Percentiles rank a stretch among this genome's conserved stretches.
Evolutionary conservation across 2,888 invertebrate species (phyloP).

Genomic region (Dascillus cervinus): DNA sequence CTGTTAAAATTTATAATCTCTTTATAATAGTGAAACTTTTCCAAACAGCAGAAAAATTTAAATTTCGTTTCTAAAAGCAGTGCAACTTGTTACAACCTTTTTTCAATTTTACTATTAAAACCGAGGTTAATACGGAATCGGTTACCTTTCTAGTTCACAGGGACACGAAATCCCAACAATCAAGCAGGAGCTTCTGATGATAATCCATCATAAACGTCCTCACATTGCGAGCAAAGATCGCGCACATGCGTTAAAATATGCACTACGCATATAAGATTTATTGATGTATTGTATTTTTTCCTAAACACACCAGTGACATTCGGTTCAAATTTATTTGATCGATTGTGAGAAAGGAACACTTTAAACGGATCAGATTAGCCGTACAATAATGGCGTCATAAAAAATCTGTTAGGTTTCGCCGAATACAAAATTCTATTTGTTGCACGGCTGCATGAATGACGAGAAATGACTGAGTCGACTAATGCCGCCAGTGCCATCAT

Average conservation of each 20-base stretch:
- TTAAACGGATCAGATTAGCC: slow-evolving; percentile 10
- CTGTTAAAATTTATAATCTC: no score
- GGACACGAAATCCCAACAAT: no score
- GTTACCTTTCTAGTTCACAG: no score
- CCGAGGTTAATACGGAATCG: no score
- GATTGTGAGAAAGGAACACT: slow-evolving; percentile 32
- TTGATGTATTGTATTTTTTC: slow-evolving; percentile 35
- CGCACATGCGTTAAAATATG: slow-evolving; percentile 34
- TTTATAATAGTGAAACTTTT: no score
- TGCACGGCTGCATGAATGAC: slow-evolving; percentile 32
- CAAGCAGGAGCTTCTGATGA: no score
- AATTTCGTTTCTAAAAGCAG: no score
- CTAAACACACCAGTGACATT: slow-evolving; percentile 25
- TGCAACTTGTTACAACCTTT: no score
- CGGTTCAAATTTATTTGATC: slow-evolving; percentile 33
- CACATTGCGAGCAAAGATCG: slow-evolving; percentile 32
- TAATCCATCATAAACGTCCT: slow-evolving; percentile 39
- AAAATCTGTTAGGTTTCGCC: slow-evolving; percentile 13
- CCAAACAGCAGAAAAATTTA: no score
- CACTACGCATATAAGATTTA: slow-evolving; percentile 36
- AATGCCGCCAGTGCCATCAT: slow-evolving; percentile 40
- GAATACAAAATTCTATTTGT: slow-evolving; percentile 15
- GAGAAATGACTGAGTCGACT: slow-evolving; percentile 34
- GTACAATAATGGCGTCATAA: slow-evolving; percentile 8
- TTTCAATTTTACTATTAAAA: no score